These are phyloP conservation scores for Prenolepis imparis DNA, from an alignment of 2,888 invertebrate species.

Conservation along the genomic window DNA sequence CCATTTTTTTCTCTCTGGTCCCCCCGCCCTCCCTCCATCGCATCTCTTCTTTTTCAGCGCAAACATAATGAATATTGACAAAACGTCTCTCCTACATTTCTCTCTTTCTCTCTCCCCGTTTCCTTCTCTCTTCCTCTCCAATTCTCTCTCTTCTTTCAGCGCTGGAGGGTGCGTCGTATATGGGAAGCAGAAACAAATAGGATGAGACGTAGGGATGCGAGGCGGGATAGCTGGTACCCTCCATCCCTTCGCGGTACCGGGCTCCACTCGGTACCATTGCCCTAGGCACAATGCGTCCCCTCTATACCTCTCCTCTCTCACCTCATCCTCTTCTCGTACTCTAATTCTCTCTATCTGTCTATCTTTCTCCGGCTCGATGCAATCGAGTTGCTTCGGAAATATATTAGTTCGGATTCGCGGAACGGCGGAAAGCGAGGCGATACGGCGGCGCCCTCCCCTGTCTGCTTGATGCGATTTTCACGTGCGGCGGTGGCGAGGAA, in stretches of 20 bases:
- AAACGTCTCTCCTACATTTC: slow-evolving; percentile 63
- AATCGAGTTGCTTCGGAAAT: slow-evolving; percentile 80
- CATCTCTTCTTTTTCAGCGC: slow-evolving; percentile 67
- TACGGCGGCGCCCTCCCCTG: slow-evolving; percentile 65
- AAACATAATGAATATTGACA: slow-evolving; percentile 81
- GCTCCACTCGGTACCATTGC: slow-evolving; percentile 68
- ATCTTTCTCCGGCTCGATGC: slow-evolving; percentile 70
- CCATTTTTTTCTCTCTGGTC: slow-evolving; percentile 41
- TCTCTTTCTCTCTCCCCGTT: slow-evolving; percentile 12
- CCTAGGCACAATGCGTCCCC: slow-evolving; percentile 77
- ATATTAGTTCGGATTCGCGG: slow-evolving; percentile 81
- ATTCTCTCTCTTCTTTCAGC: slow-evolving; percentile 44
- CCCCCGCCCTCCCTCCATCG: background rate
- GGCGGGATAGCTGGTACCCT: slow-evolving; percentile 67
- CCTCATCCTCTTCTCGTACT: slow-evolving; percentile 46
- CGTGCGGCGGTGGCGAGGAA: slow-evolving; percentile 75
- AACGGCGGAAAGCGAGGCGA: slow-evolving; percentile 77
- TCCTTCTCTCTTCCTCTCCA: slow-evolving; percentile 8
- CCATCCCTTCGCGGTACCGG: slow-evolving; percentile 74
- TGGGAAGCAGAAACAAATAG: slow-evolving; percentile 79
- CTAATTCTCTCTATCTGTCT: slow-evolving; percentile 59
- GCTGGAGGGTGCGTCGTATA: slow-evolving; percentile 75
- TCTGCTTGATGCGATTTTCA: slow-evolving; percentile 78
- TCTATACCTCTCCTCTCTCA: slow-evolving; percentile 56
- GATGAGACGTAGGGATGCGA: slow-evolving; percentile 73